Base-by-base conservation (phyloP, 2,888 invertebrate species). In the Serripes groenlandicus region DNA sequence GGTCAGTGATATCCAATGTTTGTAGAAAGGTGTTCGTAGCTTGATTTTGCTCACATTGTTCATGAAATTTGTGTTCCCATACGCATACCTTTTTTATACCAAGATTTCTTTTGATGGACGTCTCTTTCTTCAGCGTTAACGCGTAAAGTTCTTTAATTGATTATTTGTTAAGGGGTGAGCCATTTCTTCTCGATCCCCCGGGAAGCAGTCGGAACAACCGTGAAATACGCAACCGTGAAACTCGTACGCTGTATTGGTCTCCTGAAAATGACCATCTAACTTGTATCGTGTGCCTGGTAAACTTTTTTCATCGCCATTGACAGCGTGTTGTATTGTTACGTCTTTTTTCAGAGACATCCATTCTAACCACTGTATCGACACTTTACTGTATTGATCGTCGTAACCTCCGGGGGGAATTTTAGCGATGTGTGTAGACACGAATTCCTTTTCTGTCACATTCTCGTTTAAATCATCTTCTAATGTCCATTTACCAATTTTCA, bases 61-160 rank as follows among this genome's bases (percentile, higher is more conserved):
- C 23, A 0, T 75, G 32, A 28, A 83, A 89, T 7, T 88, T 75
- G 62, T 89, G 87, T 58, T 89, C 90, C 91, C 90, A 90, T 9
- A 81, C 86, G n/a, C 70, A 81, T 0, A 81, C 70, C 26, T 87
- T 82, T 0, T 75, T 81, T 35, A 76, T 86, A 0, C 88, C 88
- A 23, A 52, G 42, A n/a, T n/a, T n/a, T 0, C 49, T 21, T 60
- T 56, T 35, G 15, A 86, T 62, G 23, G 60, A 74, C 4, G 70
- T 15, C 30, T 78, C 68, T 60, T 73, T 84, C 56, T 79, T 78
- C 49, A 54, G 49, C 2, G 87, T 88, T 30, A 78, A 52, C 28
- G 75, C 72, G 35, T 83, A 76, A 15, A 83, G 42, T 73, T 79
- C 74, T 3, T 66, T 26, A 75, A 85, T 74, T 0, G 83, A 77